These are phyloP conservation scores for Notiomystis cincta DNA, from an alignment of 2,113 vertebrate species.

Conservation along the genomic window DNA sequence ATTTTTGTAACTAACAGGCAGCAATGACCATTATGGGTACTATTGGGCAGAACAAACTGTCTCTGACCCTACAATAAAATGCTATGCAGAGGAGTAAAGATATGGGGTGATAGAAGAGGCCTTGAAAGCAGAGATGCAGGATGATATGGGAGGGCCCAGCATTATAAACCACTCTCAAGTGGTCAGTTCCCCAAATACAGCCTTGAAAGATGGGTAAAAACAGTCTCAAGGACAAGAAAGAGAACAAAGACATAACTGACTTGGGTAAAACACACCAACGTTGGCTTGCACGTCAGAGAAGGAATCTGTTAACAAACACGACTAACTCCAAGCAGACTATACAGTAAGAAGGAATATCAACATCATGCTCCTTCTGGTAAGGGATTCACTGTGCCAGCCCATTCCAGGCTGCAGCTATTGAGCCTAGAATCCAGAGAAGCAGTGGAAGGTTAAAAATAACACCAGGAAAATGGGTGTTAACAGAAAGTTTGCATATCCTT, in stretches of 20 bases:
- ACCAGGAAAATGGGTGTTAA: background rate
- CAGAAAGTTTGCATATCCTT: background rate
- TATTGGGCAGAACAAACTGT: background rate
- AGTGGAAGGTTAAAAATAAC: background rate
- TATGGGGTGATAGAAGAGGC: background rate
- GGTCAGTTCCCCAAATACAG: background rate
- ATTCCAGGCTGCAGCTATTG: background rate
- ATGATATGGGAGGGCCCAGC: background rate
- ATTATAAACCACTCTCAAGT: background rate
- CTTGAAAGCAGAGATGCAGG: background rate
- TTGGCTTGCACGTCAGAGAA: background rate
- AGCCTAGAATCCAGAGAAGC: background rate
- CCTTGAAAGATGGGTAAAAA: background rate
- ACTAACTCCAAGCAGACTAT: background rate
- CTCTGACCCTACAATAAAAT: background rate
- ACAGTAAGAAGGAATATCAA: background rate
- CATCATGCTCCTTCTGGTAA: background rate
- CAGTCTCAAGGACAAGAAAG: background rate
- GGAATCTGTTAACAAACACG: background rate
- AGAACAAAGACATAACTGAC: background rate
- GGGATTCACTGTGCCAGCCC: background rate
- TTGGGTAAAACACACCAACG: background rate
- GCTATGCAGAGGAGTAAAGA: fast-evolving
- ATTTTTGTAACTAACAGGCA: background rate
- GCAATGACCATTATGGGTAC: background rate